Evolutionary conservation across 2,888 invertebrate species (phyloP), one percentile per base, ranked within the genome.

Genomic region (Tolmerus cingulatus): DNA sequence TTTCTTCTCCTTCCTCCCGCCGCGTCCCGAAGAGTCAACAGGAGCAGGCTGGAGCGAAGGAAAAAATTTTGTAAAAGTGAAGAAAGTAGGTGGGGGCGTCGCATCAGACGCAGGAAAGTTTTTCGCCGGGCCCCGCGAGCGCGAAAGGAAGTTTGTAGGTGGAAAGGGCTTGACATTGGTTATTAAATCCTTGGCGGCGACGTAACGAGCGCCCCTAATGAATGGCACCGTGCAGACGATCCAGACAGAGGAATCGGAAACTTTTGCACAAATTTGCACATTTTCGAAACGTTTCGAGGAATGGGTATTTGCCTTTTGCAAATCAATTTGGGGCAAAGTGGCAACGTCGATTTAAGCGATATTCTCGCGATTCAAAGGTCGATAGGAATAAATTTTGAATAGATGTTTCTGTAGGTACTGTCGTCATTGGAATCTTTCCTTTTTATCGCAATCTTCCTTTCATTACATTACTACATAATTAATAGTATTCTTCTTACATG

Each of bases 1-100:
- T 57, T 19, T 55, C 8, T 57, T 23, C 12, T 57, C 9, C 19
- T 55, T 9, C 55, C 1, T 55, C 19, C 1, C 19, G 19, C 66
- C 66, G 19, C 27, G n/a, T 23, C 66, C 85, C 87, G 51, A 77
- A 87, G 82, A 82, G 57, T 87, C 74, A 85, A 85, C 85, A 82
- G 82, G 30, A 79, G 27, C 79, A 55, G 51, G 30, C 37, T 76
- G 76, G n/a, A 76, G 74, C 5, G 16, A 79, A n/a, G 19, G 40
- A 16, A 23, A 66, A 84, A 66, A 37, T 9, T 9, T 23, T 66
- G 27, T 12, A 66, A 66, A 66, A 66, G 66, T 66, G 66, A 66
- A 66, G 66, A 66, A 66, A 66, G 66, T 66, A 3, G 12, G 27
- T 4, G 66, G 34, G 37, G 37, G 76, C 14, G 40, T 86, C 51